These are phyloP conservation scores for Astropecten irregularis DNA, from an alignment of 53 echinoderm and acorn worm genomes.

Conservation along the genomic window DNA sequence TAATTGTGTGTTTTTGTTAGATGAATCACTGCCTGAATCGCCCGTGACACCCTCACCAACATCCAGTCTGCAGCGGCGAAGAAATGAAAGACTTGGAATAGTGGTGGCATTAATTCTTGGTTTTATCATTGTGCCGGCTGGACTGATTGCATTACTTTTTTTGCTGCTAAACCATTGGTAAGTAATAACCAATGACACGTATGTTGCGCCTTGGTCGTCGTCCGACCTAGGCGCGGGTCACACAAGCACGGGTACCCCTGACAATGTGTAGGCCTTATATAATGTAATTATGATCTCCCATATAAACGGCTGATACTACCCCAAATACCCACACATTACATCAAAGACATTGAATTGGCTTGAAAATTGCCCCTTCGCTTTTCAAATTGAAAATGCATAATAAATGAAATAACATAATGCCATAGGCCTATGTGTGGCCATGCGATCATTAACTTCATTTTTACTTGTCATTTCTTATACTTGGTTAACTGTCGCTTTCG, in stretches of 20 bases:
- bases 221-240: neutral
- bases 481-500: too few species aligned
- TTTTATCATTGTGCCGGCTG: neutral
- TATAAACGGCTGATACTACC: neutral
- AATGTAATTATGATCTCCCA: neutral
- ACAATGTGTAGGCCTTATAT: neutral
- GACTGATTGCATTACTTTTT: neutral
- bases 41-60: neutral
- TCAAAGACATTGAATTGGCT: neutral
- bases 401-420: too few species aligned
- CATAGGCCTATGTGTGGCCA: too few species aligned
- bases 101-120: neutral
- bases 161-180: neutral
- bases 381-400: too few species aligned
- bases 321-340: neutral
- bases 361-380: neutral
- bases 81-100: neutral
- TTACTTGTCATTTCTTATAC: too few species aligned
- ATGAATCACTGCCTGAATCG: neutral
- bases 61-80: neutral
- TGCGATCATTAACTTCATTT: too few species aligned
- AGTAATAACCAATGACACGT: neutral
- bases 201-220: neutral
- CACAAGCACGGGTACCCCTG: neutral
- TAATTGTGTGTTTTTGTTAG: neutral